phyloP scores from a whole-genome alignment of 2,113 vertebrate species.

The Odobenus rosmarus region DNA sequence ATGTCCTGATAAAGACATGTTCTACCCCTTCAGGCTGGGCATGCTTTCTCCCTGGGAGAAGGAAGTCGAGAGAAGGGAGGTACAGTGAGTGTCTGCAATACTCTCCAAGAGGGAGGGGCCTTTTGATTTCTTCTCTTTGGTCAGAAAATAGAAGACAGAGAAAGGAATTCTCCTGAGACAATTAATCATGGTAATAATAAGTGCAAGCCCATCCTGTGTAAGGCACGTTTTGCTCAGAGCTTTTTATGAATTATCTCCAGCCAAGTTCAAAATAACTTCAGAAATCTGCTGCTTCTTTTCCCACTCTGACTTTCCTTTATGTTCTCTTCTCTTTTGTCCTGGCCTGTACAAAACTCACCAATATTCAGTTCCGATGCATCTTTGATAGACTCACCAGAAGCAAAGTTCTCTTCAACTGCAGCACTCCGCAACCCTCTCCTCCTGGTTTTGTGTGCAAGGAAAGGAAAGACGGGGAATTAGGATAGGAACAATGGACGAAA shows the following conservation, averaged over 20 bases:
- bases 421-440: accelerated
- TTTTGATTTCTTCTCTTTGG: background rate
- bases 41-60: background rate
- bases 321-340: background rate
- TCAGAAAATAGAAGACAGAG: background rate
- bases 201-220: background rate
- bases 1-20: background rate
- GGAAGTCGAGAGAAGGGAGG: background rate
- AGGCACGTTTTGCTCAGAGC: background rate
- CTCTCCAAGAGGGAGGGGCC: accelerated
- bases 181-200: background rate
- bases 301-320: background rate
- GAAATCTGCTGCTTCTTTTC: background rate
- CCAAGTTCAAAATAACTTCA: background rate
- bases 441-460: background rate
- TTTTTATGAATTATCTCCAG: background rate
- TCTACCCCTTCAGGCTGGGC: accelerated
- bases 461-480: background rate
- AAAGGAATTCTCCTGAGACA: background rate
- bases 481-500: background rate
- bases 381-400: background rate
- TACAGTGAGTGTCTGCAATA: background rate
- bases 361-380: background rate
- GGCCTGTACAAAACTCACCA: background rate
- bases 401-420: background rate